phyloP scores from a whole-genome alignment of 2,888 invertebrate genomes.

The Epinotia nisella region DNA sequence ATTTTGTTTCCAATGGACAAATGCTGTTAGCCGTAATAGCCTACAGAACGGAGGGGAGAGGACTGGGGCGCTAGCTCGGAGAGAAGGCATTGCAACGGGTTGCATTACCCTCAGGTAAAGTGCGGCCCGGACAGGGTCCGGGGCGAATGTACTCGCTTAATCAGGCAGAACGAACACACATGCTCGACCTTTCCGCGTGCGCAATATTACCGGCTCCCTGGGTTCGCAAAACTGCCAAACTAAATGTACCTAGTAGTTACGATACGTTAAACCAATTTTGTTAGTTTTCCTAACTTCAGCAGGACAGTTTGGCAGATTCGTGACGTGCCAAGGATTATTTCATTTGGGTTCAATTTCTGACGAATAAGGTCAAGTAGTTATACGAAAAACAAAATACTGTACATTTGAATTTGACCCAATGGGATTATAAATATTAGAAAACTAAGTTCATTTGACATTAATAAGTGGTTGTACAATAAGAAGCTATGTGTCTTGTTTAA shows the following conservation, averaged over 20 bases:
- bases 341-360: neutral
- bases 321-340: slow-evolving; percentile 25
- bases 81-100: slow-evolving; percentile 36
- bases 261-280: slow-evolving; percentile 19
- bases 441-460: neutral
- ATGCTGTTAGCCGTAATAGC: slow-evolving; percentile 44
- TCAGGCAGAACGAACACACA: slow-evolving; percentile 38
- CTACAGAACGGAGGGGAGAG: slow-evolving; percentile 25
- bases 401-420: neutral
- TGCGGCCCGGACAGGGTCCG: slow-evolving; percentile 26
- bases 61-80: slow-evolving; percentile 11
- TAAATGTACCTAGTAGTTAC: slow-evolving; percentile 29
- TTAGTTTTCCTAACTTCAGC: slow-evolving; percentile 20
- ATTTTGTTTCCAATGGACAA: slow-evolving; percentile 45
- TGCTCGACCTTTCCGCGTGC: slow-evolving; percentile 41
- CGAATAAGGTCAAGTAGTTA: no score
- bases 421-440: neutral
- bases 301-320: slow-evolving; percentile 1
- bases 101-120: slow-evolving; percentile 38
- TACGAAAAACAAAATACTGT: no score
- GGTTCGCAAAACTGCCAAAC: slow-evolving; percentile 32
- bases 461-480: neutral
- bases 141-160: slow-evolving; percentile 33
- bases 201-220: slow-evolving; percentile 22
- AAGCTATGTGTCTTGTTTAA: neutral